Base-by-base conservation (phyloP, 1,140 invertebrate species). In the Neoseiulus cucumeris region DNA sequence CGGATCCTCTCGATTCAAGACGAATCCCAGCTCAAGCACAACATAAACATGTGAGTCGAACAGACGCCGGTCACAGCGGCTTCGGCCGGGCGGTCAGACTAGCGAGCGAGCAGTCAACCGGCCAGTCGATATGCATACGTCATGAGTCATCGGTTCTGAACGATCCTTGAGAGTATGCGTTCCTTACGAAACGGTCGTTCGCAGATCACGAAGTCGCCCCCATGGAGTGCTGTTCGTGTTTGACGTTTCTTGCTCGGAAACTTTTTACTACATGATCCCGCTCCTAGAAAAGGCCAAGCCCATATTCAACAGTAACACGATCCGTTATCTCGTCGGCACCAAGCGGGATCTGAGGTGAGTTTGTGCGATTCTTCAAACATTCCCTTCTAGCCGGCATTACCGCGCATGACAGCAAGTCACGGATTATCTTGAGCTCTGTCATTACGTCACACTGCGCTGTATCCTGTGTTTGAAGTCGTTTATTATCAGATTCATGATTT, bases 281-380 rank as follows among this genome's bases (percentile, higher is more conserved):
- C 51, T 59, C 33, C 22, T 59, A 20, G 25, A 59, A 20, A 59
- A 59, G 9, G 25, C 33, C 14, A 59, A 59, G 22, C 51, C 51
- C 1, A 33, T 59, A 17, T 59, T 59, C 51, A 59, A 59, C 33
- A 59, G 51, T 59, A 59, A 59, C 22, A 59, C 51, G 22, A 59
- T 59, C 17, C 25, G 51, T 29, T 59, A 59, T 25, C 51, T 59
- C 22, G 51, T 59, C 17, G 51, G 51, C 25, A 59, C 51, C 12
- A 25, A 59, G 22, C 51, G 51, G 51, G 51, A 59, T 9, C 51
- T 17, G 33, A 25, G 51, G 33, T 29, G 51, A 25, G 51, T 25
- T 14, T 59, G 51, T 18, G 51, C 33, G 14, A 20, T 18, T 59
- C 51, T 20, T 20, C 33, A 20, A 25, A 20, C 45, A 47, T 18